Evolutionary conservation across 2,888 invertebrate species (phyloP).

Genomic region (Melanchra persicariae): DNA sequence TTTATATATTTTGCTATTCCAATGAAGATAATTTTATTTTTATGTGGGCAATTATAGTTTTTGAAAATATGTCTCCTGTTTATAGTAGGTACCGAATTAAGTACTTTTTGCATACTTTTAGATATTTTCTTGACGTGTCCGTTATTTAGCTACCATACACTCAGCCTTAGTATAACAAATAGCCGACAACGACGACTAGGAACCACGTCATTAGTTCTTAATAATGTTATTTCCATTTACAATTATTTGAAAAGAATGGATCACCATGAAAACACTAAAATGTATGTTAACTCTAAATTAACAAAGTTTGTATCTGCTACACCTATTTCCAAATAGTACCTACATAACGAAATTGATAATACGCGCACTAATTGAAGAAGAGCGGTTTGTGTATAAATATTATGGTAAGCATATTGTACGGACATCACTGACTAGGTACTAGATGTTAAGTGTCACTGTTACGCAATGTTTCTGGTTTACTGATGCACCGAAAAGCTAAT

Average conservation of each 20-base stretch:
- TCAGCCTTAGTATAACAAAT: conserved; percentile 28
- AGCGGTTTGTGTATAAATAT: conserved; percentile 6
- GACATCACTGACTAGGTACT: conserved; percentile 32
- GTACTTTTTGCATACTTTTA: conserved; percentile 59
- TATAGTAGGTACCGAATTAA: conserved; percentile 71
- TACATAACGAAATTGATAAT: conserved; percentile 22
- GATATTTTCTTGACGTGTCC: conserved; percentile 52
- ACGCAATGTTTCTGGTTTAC: conserved; percentile 12
- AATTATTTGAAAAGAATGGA: conserved; percentile 9
- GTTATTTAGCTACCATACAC: conserved; percentile 39
- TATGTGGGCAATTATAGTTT: conserved; percentile 88
- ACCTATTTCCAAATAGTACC: conserved; percentile 23
- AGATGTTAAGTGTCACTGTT: conserved; percentile 30
- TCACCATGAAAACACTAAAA: conserved; percentile 7
- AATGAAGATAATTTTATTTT: conserved; percentile 57
- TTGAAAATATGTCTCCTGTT: conserved; percentile 90
- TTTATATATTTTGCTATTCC: conserved; percentile 66
- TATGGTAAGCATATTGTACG: conserved; percentile 20
- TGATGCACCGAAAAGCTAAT: not conserved
- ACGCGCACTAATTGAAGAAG: not conserved
- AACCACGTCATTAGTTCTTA: conserved; percentile 11
- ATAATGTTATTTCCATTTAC: conserved; percentile 8
- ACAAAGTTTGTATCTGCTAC: conserved; percentile 17
- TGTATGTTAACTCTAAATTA: conserved; percentile 24
- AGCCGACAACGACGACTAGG: conserved; percentile 32